Evolutionary conservation across 2,888 invertebrate species (phyloP), one percentile per base, ranked within the genome.

Genomic region (Graphium colonna): DNA sequence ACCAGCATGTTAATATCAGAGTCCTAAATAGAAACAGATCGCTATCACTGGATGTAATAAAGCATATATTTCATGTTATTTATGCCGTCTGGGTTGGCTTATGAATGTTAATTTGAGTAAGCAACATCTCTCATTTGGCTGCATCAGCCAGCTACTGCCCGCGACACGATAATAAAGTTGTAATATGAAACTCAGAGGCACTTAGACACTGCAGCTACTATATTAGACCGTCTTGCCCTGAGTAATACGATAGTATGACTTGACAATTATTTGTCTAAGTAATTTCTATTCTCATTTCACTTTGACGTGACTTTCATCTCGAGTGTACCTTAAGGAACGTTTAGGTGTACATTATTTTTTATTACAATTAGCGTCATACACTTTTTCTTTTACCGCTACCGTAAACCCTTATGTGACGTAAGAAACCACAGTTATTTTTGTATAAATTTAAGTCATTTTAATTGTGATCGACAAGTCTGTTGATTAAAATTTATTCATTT

Each of bases 91-190:
- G 77, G 71, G 81, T 65, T 72, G 69, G 78, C 77, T 82, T 80
- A 82, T 87, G 85, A 87, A 88, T 88, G 77, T 75, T 82, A 85
- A 87, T 84, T 80, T 75, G 58, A 59, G 76, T 77, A 77, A 79
- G 74, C 76, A 75, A 85, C 82, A 80, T 80, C 71, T 79, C 77
- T 75, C 78, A 83, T 82, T 80, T 78, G 71, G 66, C 12, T 12
- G 13, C 36, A 36, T 36, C 65, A 63, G 69, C 79, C 80, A 75
- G 66, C 67, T 63, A 65, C 73, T 74, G 75, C 71, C 73, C 56
- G 50, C 57, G 42, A 52, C 13, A 7, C n/a, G 46, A 52, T 60
- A 60, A 77, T 77, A 72, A 70, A 73, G 65, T 69, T 65, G 59
- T 67, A 65, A 66, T 63, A 13, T 26, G 31, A 45, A 51, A 12